Evolutionary conservation across 2,797 vertebrate species (phyloP).

Genomic region (Eulemur albifrons): DNA sequence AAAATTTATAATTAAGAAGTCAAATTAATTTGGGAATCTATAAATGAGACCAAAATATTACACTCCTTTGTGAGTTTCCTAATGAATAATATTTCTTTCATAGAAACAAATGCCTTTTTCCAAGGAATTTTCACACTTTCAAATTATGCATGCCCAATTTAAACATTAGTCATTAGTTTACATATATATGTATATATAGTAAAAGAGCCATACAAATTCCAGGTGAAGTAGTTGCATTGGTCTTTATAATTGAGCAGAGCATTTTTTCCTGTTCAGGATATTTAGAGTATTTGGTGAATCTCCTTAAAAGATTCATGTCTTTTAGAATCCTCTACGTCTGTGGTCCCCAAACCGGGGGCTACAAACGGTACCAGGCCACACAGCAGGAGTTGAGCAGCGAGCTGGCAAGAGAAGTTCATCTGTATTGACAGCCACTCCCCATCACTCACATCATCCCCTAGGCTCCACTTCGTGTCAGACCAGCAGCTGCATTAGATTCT

Average conservation of each 20-base stretch:
- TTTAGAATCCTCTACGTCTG: not conserved
- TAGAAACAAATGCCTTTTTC: not conserved
- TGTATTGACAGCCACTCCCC: too few relatives aligned
- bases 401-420: too few relatives aligned
- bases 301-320: conserved; percentile 32
- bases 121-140: conserved; percentile 11
- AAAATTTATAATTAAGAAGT: conserved; percentile 44
- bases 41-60: conserved; percentile 43
- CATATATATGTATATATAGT: not conserved
- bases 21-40: not conserved
- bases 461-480: too few relatives aligned
- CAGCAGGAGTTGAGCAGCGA: too few relatives aligned
- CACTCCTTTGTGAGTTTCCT: not conserved
- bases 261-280: not conserved
- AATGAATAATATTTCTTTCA: conserved; percentile 20
- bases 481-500: too few relatives aligned
- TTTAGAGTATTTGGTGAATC: not conserved
- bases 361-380: too few relatives aligned
- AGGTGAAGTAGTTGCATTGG: not conserved
- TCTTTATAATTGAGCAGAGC: not conserved
- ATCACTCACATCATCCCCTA: too few relatives aligned
- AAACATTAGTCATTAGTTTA: not conserved
- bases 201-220: not conserved
- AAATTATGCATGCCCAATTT: not conserved
- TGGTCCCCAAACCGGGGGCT: too few relatives aligned